phyloP scores from a whole-genome alignment of 2,888 invertebrate species.

The Portevinia maculata region DNA sequence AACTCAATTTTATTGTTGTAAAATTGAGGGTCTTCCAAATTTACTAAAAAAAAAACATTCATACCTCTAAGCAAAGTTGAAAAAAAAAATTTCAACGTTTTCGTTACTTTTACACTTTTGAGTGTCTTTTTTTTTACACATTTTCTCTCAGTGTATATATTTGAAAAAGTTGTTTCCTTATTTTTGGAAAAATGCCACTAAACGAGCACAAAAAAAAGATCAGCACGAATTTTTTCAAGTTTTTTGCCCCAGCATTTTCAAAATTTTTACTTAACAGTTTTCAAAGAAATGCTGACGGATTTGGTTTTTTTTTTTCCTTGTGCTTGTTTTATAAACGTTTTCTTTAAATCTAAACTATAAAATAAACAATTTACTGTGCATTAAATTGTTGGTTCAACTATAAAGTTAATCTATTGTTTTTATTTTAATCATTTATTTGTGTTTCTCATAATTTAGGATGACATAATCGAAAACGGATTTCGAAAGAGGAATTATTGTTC shows the following conservation, averaged over 20 bases:
- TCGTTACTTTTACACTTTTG: conserved; percentile 6
- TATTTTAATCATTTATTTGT: conserved; percentile 21
- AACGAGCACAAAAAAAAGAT: conserved; percentile 1
- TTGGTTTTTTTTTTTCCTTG: conserved; percentile 24
- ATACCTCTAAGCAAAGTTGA: not conserved
- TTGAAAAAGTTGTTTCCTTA: conserved; percentile 11
- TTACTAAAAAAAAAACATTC: conserved; percentile 16
- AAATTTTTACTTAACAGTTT: conserved; percentile 25
- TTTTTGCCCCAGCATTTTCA: conserved; percentile 24
- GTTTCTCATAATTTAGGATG: conserved; percentile 43
- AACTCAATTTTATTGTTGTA: conserved; percentile 22
- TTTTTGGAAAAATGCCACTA: conserved; percentile 68
- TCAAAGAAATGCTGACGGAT: conserved; percentile 39
- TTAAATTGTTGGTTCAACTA: conserved; percentile 17
- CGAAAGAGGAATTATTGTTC: conserved; percentile 46
- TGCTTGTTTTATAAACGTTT: conserved; percentile 15
- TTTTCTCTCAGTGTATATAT: conserved; percentile 8
- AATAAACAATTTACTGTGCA: conserved; percentile 1
- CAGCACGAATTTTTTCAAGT: no score
- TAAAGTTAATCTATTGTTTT: conserved; percentile 14
- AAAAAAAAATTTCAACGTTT: conserved; percentile 25
- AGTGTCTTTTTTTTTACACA: conserved; percentile 23
- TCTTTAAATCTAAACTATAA: not conserved
- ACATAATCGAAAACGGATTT: conserved; percentile 63
- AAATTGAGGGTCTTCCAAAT: not conserved